Conservation (phyloP, 92 coral and sea anemone genomes). For the Phenganax marumi region DNA sequence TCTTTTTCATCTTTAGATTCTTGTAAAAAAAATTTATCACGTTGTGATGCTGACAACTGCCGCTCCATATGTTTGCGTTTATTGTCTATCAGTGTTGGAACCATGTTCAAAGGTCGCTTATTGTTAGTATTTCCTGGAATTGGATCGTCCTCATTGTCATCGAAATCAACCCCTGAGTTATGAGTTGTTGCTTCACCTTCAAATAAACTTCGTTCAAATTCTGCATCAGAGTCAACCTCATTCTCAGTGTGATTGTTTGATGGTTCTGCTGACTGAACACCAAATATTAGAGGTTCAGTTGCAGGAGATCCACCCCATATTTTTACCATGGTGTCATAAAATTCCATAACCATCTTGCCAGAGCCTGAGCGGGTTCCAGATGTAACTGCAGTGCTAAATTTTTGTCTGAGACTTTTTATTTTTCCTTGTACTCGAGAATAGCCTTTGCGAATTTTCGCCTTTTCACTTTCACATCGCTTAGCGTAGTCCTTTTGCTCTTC, state of each 20-base stretch:
- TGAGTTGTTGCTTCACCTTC: too few species aligned
- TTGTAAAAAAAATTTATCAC: neutral
- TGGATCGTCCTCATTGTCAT: too few species aligned
- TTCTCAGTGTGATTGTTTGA: too few species aligned
- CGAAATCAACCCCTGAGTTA: too few species aligned
- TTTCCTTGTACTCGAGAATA: neutral
- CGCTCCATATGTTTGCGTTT: conserved; percentile 8
- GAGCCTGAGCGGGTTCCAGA: conserved; percentile 57
- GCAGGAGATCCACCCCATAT: conserved; percentile 49
- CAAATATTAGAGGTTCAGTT: conserved; percentile 41
- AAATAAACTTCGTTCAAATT: too few species aligned
- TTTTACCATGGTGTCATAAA: conserved; percentile 18
- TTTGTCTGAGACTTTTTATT: conserved; percentile 1
- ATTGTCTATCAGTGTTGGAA: neutral
- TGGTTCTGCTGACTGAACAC: too few species aligned
- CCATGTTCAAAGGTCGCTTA: neutral
- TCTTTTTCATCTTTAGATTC: conserved; percentile 1
- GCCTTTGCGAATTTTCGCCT: neutral
- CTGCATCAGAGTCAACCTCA: too few species aligned
- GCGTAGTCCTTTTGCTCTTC: neutral
- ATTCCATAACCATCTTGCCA: conserved; percentile 44
- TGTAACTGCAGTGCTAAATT: neutral
- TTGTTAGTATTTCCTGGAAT: too few species aligned
- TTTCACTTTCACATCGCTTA: neutral
- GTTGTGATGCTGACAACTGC: conserved; percentile 9